phyloP scores from a whole-genome alignment of 1,140 invertebrate genomes.

The Paracyclopina nana region DNA sequence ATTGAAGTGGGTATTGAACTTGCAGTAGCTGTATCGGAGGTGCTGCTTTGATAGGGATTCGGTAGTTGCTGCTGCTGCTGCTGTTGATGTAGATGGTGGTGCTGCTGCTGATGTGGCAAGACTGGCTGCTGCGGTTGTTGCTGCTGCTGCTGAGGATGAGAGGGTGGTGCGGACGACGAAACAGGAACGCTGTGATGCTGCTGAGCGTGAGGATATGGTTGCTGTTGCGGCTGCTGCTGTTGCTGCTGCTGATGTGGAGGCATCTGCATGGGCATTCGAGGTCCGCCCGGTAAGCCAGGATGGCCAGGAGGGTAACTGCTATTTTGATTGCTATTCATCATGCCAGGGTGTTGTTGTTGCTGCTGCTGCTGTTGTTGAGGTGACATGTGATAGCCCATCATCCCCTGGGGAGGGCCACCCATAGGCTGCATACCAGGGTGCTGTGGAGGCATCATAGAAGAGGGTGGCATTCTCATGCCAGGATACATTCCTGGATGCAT shows the following conservation, averaged over 20 bases:
- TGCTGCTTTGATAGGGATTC: slow-evolving; percentile 28
- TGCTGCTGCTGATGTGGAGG: too few species aligned
- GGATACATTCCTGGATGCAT: too few species aligned
- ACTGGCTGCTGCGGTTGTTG: slow-evolving; percentile 3
- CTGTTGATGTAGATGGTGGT: slow-evolving; percentile 10
- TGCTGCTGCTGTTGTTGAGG: too few species aligned
- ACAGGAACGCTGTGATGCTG: too few species aligned
- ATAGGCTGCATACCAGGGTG: not conserved
- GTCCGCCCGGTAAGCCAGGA: too few species aligned
- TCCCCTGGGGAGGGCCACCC: not conserved
- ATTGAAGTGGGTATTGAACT: slow-evolving; percentile 21
- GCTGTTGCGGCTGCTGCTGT: too few species aligned
- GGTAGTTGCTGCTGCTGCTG: slow-evolving; percentile 12
- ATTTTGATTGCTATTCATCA: too few species aligned
- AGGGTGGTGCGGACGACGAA: too few species aligned
- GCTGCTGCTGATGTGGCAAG: slow-evolving; percentile 2
- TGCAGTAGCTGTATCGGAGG: slow-evolving; percentile 31
- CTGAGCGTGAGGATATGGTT: too few species aligned
- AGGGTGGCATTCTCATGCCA: not conserved
- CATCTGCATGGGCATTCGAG: too few species aligned
- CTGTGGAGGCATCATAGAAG: not conserved
- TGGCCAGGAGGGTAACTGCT: too few species aligned
- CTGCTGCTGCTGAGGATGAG: not conserved
- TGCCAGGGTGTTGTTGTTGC: slow-evolving; percentile 8
- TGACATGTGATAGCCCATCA: too few species aligned